Base-by-base conservation (phyloP, 1,140 invertebrate species). In the Prorops nasuta region DNA sequence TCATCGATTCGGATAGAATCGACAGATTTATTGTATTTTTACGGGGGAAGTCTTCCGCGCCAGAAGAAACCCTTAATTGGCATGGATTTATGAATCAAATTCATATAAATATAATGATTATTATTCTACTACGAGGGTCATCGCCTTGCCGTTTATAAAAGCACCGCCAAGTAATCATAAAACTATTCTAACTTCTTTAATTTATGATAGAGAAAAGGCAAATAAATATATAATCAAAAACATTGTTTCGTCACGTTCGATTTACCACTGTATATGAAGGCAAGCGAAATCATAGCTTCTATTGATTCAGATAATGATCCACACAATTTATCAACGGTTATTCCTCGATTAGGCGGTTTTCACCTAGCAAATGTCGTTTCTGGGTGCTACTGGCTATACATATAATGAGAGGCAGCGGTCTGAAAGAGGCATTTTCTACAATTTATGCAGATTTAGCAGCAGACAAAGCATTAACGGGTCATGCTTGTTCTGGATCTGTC, bases 401-500 rank as follows among this genome's bases (percentile, higher is more conserved):
- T 37, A 57, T 74, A 20, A 76, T 76, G 71, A 41, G 41, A 24
- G 69, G 62, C 6, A 70, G 66, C 57, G 71, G 72, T 22, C 41
- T 77, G 6, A 64, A 69, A 44, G 69, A 76, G 50, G 28, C 65
- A 8, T 60, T 60, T 4, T 39, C n/a, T 36, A 48, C 20, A 10
- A 58, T 72, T 42, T 69, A 63, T 62, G 68, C 63, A 3, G 19
- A 51, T 40, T 55, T 58, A 34, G 57, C 64, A 34, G 63, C 68
- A 20, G 57, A 58, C 9, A 69, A 77, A 60, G 72, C 73, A 59
- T 38, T 80, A 36, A 51, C 40, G 28, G 65, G 72, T 18, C 67
- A 79, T 58, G 60, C 72, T 36, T 75, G 71, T 55, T 48, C 66
- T 18, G 57, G 77, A 63, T 64, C 69, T 19, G 44, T 79, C 8